Evolutionary conservation across 1,140 invertebrate species (phyloP).

Genomic region (Drosophila tsacasi): DNA sequence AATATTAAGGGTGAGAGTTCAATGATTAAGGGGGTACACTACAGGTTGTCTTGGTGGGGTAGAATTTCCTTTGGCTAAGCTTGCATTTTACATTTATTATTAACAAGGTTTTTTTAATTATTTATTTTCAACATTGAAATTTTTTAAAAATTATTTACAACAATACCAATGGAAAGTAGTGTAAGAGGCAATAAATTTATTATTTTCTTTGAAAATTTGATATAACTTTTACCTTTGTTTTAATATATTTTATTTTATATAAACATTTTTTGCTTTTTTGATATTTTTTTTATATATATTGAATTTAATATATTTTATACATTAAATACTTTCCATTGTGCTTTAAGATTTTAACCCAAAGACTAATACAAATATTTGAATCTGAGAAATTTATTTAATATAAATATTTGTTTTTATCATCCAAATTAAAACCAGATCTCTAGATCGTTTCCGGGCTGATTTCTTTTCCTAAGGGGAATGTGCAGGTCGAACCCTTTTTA

Average conservation of each 20-base stretch:
- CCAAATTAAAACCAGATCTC: not conserved
- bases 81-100: not conserved
- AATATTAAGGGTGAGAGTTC: not conserved
- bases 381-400: not conserved
- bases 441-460: slow-evolving; percentile 7
- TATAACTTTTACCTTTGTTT: too few relatives aligned
- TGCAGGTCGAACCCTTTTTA: slow-evolving; percentile 3
- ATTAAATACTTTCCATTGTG: not conserved
- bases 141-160: too few relatives aligned
- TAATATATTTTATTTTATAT: too few relatives aligned
- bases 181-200: too few relatives aligned
- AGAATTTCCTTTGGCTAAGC: too few relatives aligned
- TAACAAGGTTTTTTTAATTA: not conserved
- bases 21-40: too few relatives aligned
- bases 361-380: too few relatives aligned
- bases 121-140: too few relatives aligned
- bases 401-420: not conserved
- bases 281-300: not conserved
- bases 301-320: not conserved
- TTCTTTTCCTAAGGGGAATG: slow-evolving; percentile 5
- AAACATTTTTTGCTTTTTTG: too few relatives aligned
- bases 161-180: too few relatives aligned
- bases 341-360: not conserved
- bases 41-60: not conserved
- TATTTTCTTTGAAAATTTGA: too few relatives aligned